Evolutionary conservation across 2,888 invertebrate genomes (phyloP), one percentile per base, ranked within the genome.

Genomic region (Aphidoletes aphidimyza): DNA sequence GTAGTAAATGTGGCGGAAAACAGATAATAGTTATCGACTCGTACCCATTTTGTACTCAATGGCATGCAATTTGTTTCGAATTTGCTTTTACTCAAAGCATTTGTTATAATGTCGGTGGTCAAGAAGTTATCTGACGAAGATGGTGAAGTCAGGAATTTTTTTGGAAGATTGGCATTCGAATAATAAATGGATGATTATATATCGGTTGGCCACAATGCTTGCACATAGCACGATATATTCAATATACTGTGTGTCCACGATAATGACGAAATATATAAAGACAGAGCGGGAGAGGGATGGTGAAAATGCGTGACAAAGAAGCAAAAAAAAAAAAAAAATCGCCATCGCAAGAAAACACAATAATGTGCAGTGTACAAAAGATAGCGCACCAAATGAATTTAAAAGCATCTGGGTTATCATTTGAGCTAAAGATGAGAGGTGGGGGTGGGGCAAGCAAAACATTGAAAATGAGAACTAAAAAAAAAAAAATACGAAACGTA

Each of bases 311-410:
- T 69, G 69, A 69, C 34, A 17, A 69, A 30, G 14, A 30, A 30
- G 14, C 2, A 69, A 69, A 69, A 14, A 26, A 26, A 69, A 30
- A 14, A 69, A 69, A 69, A 14, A 26, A 26, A 69, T 69, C 69
- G 69, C 26, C 69, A 69, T 69, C 69, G 34, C 30, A 69, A 69
- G 30, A 30, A 69, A 30, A 69, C 69, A 69, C n/a, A 54, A 54
- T 54, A 54, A 42, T 54, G 22, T 54, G 54, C 54, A 69, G n/a
- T 69, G 34, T 69, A 30, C 14, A 69, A 34, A 30, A 69, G 34
- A 69, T 69, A 69, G 69, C 8, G 14, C 14, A 30, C 22, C 22
- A 54, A 22, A 5, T 69, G 30, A 69, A 69, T 69, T 69, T 69
- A 30, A 69, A 69, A 30, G 34, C 69, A 69, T 69, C 34, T 69